A percentile compares a stretch with the other conserved stretches of the same genome.
Evolutionary conservation across 2,888 invertebrate species (phyloP).

Genomic region (Ormyrus nitidulus): DNA sequence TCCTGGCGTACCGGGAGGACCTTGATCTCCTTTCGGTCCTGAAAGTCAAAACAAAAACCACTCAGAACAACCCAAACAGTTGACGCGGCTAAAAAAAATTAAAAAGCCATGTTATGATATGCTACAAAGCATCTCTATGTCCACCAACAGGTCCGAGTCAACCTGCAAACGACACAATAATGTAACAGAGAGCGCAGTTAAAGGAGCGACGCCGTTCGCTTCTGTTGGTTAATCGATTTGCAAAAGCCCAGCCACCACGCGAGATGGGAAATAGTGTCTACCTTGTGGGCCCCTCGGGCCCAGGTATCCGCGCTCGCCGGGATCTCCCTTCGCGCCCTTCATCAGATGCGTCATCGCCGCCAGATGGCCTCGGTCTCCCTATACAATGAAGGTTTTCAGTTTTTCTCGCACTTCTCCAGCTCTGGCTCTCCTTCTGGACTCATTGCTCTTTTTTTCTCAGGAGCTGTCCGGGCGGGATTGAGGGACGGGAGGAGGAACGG

Average conservation of each 20-base stretch:
- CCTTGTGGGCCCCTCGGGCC: slow-evolving; percentile 80
- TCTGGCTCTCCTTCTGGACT: slow-evolving; percentile 1
- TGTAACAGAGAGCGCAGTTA: neutral
- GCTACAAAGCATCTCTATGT: slow-evolving; percentile 26
- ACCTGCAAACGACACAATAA: slow-evolving; percentile 18
- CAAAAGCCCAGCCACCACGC: slow-evolving; percentile 42
- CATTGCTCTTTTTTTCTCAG: neutral
- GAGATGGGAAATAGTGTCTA: slow-evolving; percentile 68
- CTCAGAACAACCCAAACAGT: neutral
- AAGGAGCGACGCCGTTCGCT: neutral
- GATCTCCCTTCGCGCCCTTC: slow-evolving; percentile 51
- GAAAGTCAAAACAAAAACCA: slow-evolving; percentile 60
- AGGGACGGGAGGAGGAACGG: neutral
- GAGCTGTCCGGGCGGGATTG: neutral
- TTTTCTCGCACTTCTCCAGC: slow-evolving; percentile 38
- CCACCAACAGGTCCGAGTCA: slow-evolving; percentile 16
- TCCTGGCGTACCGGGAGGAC: slow-evolving; percentile 86
- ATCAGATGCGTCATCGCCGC: neutral
- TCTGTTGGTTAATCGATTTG: neutral
- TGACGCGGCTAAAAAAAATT: neutral
- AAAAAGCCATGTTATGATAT: slow-evolving; percentile 16
- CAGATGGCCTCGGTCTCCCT: slow-evolving; percentile 80
- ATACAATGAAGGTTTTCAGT: slow-evolving; percentile 26
- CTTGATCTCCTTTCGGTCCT: slow-evolving; percentile 86
- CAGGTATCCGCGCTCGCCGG: slow-evolving; percentile 36